Evolutionary conservation across 2,113 vertebrate genomes (phyloP).

Genomic region (Fulmarus glacialis): DNA sequence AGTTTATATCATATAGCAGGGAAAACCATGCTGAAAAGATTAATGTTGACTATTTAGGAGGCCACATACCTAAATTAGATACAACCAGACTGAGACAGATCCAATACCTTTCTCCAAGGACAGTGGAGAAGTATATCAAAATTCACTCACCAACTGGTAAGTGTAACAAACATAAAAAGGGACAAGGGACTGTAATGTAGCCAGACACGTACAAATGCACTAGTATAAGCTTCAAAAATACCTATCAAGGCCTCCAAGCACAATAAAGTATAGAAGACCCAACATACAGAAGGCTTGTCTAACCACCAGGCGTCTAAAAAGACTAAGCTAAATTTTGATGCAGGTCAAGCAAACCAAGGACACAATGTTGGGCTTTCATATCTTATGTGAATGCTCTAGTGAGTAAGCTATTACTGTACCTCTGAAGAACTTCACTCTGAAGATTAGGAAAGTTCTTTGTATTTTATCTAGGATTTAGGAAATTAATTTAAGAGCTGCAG

Average conservation of each 20-base stretch:
- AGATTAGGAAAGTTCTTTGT: not conserved
- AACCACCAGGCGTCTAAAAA: not conserved
- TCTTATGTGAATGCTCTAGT: not conserved
- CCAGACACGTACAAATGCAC: not conserved
- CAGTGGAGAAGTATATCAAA: not conserved
- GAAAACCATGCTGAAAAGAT: not conserved
- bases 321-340: not conserved
- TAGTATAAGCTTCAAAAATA: not conserved
- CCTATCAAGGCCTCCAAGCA: not conserved
- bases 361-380: not conserved
- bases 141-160: not conserved
- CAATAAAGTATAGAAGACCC: not conserved
- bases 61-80: not conserved
- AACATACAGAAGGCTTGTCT: not conserved
- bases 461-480: not conserved
- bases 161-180: not conserved
- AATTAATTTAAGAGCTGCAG: not conserved
- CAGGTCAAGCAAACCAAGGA: not conserved
- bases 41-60: not conserved
- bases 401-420: not conserved
- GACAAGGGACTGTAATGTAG: not conserved
- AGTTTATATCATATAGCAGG: not conserved
- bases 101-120: not conserved
- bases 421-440: not conserved
- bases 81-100: not conserved